phyloP scores from a whole-genome alignment of 2,113 vertebrate genomes.

The Sinocyclocheilus anshuiensis region DNA sequence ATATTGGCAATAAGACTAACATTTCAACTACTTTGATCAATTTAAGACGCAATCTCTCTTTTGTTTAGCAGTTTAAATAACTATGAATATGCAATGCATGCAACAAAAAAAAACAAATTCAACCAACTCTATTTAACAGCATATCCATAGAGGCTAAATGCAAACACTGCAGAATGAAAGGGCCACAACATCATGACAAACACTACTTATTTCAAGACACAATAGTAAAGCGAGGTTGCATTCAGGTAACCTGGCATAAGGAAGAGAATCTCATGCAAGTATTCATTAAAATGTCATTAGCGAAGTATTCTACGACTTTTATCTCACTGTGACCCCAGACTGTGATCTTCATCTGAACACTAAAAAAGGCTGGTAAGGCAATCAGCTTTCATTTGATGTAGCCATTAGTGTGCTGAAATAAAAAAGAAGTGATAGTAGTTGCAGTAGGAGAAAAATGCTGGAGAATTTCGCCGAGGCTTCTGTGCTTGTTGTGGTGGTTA shows the following conservation, averaged over 20 bases:
- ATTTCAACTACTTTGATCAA: not conserved
- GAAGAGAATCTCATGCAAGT: slow-evolving; percentile 1
- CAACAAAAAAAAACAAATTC: not conserved
- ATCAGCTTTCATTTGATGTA: not conserved
- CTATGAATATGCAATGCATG: not conserved
- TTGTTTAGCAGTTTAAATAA: not conserved
- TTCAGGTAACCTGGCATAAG: not conserved
- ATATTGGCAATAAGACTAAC: too few species aligned
- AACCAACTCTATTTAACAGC: not conserved
- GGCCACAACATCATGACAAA: not conserved
- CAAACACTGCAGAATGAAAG: slow-evolving; percentile 3
- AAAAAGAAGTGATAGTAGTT: not conserved
- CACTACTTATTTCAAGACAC: slow-evolving; percentile 12
- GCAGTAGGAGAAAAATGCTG: not conserved
- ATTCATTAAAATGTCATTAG: not conserved
- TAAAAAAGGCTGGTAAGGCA: not conserved
- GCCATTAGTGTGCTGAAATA: not conserved
- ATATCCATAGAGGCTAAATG: not conserved
- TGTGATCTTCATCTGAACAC: not conserved
- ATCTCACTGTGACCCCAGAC: not conserved
- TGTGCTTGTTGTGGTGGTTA: slow-evolving; percentile 83
- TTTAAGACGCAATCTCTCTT: not conserved
- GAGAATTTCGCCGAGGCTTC: slow-evolving; percentile 10
- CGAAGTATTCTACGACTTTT: not conserved
- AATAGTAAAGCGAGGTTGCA: not conserved